Base-by-base conservation (phyloP, 2,888 invertebrate species). In the Agrotis exclamationis region DNA sequence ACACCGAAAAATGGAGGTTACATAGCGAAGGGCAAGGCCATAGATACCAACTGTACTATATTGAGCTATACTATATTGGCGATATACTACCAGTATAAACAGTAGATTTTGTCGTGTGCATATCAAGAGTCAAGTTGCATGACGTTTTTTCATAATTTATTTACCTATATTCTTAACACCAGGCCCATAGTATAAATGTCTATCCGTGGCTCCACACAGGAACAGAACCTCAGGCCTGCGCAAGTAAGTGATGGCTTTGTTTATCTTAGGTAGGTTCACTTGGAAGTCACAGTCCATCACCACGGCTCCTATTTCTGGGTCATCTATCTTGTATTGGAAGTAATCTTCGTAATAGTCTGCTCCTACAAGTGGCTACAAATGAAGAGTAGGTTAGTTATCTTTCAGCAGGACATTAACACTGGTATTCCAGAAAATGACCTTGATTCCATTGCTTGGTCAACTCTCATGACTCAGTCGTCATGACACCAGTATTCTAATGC, bases 261-360 rank as follows among this genome's bases (percentile, higher is more conserved):
- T 94, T 54, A 97, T 64, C 86, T 96, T 96, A 0, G 95, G 88
- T 77, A 96, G 91, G 81, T 96, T 97, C 9, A 96, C 87, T 82
- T 93, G 94, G 57, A 95, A 89, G 80, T 97, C 96, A 56, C 96
- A 93, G 85, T 97, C 97, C 24, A 96, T 89, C 1, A 97, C 93
- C n/a, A 97, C 97, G 0, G 97, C 97, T 20, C 97, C 97, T 0
- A 97, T 92, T 33, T 95, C 94, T 3, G 89, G 88, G 70, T 96
- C 94, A 54, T 96, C 95, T 50, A 83, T 76, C 7, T 94, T 70
- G 71, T 90, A 95, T 64, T 93, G 75, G 0, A 86, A n/a, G 64
- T 88, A 94, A 0, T 93, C 90, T 18, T 76, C 78, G 57, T 92
- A 93, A 54, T 83, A 76, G 0, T 91, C 91, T 18, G 85, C 45